Evolutionary conservation across 2,888 invertebrate species (phyloP).

Genomic region (Euzetes globulus): DNA sequence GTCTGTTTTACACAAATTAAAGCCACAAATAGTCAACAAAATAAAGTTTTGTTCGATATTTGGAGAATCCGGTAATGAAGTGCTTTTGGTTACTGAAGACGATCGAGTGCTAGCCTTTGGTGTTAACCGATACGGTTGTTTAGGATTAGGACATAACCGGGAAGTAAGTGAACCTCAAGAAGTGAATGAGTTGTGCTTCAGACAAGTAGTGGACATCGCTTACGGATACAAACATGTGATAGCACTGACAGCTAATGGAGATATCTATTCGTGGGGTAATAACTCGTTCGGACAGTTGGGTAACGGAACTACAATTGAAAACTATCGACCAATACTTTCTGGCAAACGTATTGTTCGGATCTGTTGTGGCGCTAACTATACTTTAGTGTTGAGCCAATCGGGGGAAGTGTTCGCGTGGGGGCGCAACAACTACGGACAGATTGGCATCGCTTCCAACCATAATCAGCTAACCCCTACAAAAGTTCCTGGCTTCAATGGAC

Average conservation of each 20-base stretch:
- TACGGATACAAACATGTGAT: constrained; percentile 31
- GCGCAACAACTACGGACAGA: constrained; percentile 35
- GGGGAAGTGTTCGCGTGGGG: constrained; percentile 34
- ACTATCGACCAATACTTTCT: constrained; percentile 11
- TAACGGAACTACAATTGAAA: constrained; percentile 30
- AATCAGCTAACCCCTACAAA: constrained; percentile 31
- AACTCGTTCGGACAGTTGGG: constrained; percentile 33
- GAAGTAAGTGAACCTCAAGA: constrained; percentile 19
- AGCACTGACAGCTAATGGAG: constrained; percentile 25
- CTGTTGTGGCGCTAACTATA: constrained; percentile 32
- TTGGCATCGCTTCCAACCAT: constrained; percentile 28
- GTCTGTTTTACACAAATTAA: constrained; percentile 29
- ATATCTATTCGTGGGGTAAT: constrained; percentile 33
- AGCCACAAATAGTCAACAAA: constrained; percentile 29
- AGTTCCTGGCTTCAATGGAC: constrained; percentile 14
- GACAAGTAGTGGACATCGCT: constrained; percentile 24
- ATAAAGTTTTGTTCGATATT: constrained; percentile 29
- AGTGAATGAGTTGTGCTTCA: constrained; percentile 18
- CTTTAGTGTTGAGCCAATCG: constrained; percentile 28
- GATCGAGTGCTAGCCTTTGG: constrained; percentile 18
- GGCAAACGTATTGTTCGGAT: constrained; percentile 27
- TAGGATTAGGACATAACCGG: constrained; percentile 23
- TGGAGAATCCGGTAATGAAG: constrained; percentile 34
- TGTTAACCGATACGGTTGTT: constrained; percentile 12
- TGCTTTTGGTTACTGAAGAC: constrained; percentile 26